Percentiles rank a stretch among this genome's conserved stretches.
Conservation (phyloP, 1,140 invertebrate species). For the Drosophila prosaltans region DNA sequence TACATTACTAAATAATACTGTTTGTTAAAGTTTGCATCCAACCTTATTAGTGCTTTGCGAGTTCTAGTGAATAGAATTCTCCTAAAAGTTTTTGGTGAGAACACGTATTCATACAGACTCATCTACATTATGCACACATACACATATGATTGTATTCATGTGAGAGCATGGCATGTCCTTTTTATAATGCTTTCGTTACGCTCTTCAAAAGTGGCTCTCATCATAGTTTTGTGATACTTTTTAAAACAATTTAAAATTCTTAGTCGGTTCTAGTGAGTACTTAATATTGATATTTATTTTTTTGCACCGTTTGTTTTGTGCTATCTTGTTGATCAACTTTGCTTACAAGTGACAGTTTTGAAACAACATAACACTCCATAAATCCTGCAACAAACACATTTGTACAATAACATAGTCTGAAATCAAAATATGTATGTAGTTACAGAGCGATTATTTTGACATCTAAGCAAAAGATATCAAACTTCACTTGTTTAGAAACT, state of each 20-base stretch:
- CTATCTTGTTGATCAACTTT: neutral
- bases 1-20: constrained; percentile 6
- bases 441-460: too few species aligned
- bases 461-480: too few species aligned
- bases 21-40: neutral
- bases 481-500: too few species aligned
- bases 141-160: neutral
- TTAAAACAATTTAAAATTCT: neutral
- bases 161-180: neutral
- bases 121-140: neutral
- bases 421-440: too few species aligned
- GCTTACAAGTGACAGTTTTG: neutral
- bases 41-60: neutral
- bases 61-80: constrained; percentile 4
- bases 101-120: constrained; percentile 3
- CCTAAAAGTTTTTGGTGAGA: constrained; percentile 2
- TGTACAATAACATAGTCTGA: too few species aligned
- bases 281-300: neutral
- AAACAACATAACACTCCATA: too few species aligned
- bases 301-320: neutral
- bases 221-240: neutral
- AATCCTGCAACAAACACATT: too few species aligned
- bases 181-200: neutral
- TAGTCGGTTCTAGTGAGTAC: neutral
- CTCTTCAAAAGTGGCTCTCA: neutral